Base-by-base conservation (phyloP, 2,888 invertebrate genomes). In the Leptarthrus brevirostris region DNA sequence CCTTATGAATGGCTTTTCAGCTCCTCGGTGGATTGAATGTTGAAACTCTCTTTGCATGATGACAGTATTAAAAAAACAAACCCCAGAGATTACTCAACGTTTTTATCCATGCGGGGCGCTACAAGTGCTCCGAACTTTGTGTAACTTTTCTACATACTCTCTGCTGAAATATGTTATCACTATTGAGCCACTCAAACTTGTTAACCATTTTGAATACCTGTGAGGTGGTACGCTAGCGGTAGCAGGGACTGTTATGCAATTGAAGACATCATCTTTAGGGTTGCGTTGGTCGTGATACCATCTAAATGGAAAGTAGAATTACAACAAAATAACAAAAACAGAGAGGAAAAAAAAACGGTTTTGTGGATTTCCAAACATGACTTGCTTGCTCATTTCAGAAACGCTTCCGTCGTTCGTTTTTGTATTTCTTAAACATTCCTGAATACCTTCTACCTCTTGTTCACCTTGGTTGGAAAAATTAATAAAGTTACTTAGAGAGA, bases 291-390 rank as follows among this genome's bases (percentile, higher is more conserved):
- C 24, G 22, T 47, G 64, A 66, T 66, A 66, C 44, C 47, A 66
- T 66, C 64, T 66, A 47, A 66, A 66, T 66, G 64, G 64, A 66
- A 66, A 47, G 64, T 26, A 66, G 47, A 66, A 26, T 66, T 66
- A 58, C 58, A 58, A 58, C 34, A 20, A 58, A 36, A 58, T 5
- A 58, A 58, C 40, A 58, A 36, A 8, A 36, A 4, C 12, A 36
- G 6, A 16, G 16, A n/a, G 5, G 12, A n/a, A 14, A 18, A 12
- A 2, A 36, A 36, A 36, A 36, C 36, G 10, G 58, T 16, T 10
- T 34, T 34, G n/a, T 34, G 34, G 16, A 26, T 16, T 26, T 36
- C 8, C 58, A 58, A 58, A 34, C 58, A 58, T 58, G 58, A 36
- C 40, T 40, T 40, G 36, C 20, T 36, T 20, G 56, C 34, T 58